These are phyloP conservation scores for Cryptoblepharus egeriae DNA, from an alignment of 2,797 vertebrate species.

Conservation along the genomic window DNA sequence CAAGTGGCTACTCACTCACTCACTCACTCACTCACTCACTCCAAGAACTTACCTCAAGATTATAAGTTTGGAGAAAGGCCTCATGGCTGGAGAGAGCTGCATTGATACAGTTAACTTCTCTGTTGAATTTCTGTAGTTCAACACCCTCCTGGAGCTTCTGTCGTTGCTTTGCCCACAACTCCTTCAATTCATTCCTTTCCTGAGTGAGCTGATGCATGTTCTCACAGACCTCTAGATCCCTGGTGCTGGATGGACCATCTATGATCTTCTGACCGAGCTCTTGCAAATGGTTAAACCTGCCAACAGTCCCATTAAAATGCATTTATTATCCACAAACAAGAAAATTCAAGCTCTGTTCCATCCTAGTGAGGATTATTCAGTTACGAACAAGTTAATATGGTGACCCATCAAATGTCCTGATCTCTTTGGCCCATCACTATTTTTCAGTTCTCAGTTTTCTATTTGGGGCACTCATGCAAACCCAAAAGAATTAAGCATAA, in stretches of 20 bases:
- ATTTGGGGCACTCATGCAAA: background rate
- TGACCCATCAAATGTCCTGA: background rate
- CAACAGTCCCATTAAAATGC: slow-evolving; percentile 22
- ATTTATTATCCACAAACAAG: background rate
- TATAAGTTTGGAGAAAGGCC: slow-evolving; percentile 79
- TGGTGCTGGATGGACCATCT: slow-evolving; percentile 37
- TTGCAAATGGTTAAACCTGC: slow-evolving; percentile 69
- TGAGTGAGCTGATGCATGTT: slow-evolving; percentile 73
- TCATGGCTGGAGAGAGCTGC: slow-evolving; percentile 83
- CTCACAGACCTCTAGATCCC: slow-evolving; percentile 67
- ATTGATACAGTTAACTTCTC: slow-evolving; percentile 83
- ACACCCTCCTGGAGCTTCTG: slow-evolving; percentile 78
- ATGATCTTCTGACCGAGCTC: slow-evolving; percentile 69
- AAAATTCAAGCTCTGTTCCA: background rate
- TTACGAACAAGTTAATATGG: background rate
- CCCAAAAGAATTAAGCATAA: background rate
- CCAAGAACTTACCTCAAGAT: slow-evolving; percentile 80
- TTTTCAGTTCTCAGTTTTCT: background rate
- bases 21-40: too few relatives aligned
- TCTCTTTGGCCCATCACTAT: background rate
- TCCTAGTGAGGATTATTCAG: background rate
- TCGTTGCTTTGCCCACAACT: slow-evolving; percentile 76
- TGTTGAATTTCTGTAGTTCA: slow-evolving; percentile 84
- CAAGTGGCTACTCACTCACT: too few relatives aligned
- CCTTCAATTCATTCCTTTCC: slow-evolving; percentile 75